phyloP scores from a whole-genome alignment of 92 coral and sea anemone genomes.

The Actinernus sp. region DNA sequence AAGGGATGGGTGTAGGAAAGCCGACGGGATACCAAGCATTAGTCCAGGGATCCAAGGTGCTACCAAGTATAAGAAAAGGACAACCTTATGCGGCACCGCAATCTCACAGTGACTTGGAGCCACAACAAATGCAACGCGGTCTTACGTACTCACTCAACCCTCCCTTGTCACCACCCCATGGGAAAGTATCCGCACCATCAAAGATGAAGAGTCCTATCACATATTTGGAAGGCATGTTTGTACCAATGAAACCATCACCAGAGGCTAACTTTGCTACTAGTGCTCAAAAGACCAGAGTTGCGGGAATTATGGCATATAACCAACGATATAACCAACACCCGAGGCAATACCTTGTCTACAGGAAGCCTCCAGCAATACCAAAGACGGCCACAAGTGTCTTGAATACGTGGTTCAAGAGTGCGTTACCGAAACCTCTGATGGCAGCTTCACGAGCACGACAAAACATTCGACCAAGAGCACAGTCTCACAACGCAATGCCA shows the following conservation, averaged over 20 bases:
- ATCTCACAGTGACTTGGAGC: too few species aligned
- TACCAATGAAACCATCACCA: neutral
- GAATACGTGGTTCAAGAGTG: constrained; percentile 14
- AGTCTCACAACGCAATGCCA: too few species aligned
- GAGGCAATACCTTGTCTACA: constrained; percentile 1
- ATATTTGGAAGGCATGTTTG: neutral
- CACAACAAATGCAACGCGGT: neutral
- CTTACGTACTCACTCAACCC: neutral
- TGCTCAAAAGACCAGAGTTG: neutral
- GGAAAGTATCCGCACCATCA: neutral
- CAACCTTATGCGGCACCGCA: too few species aligned
- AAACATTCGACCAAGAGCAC: too few species aligned
- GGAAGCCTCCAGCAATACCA: neutral
- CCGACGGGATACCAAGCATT: too few species aligned
- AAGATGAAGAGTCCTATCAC: neutral
- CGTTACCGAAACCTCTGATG: neutral
- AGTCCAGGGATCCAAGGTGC: too few species aligned
- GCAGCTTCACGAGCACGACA: neutral
- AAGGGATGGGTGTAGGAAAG: too few species aligned
- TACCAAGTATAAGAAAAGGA: too few species aligned
- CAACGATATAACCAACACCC: constrained; percentile 7
- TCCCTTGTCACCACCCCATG: neutral
- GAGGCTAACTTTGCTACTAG: neutral
- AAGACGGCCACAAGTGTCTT: constrained; percentile 5
- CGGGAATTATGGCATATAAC: too few species aligned